A percentile compares a stretch with the other conserved stretches of the same genome.
Evolutionary conservation across 2,113 vertebrate species (phyloP).

Genomic region (Chunga burmeisteri): DNA sequence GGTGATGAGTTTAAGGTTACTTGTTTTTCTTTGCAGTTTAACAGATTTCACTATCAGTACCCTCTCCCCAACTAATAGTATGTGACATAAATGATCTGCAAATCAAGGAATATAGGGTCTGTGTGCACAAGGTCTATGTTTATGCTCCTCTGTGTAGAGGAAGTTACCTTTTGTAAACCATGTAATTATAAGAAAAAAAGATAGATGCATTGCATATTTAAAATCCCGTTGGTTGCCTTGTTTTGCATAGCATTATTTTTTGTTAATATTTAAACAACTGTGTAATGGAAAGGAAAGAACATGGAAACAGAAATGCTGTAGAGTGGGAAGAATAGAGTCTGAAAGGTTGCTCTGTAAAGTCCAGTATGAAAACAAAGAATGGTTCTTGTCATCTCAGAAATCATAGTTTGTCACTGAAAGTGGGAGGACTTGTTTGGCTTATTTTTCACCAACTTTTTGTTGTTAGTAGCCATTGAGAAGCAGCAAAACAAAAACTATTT

Average conservation of each 20-base stretch:
- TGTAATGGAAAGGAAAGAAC: background rate
- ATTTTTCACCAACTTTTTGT: background rate
- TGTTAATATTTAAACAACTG: background rate
- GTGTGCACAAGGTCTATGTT: background rate
- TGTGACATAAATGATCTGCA: background rate
- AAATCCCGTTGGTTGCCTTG: background rate
- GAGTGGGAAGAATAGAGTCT: background rate
- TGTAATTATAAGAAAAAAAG: background rate
- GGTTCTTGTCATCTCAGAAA: background rate
- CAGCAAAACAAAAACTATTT: background rate
- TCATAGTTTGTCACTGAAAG: background rate
- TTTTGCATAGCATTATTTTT: background rate
- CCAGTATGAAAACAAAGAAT: background rate
- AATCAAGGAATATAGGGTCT: background rate
- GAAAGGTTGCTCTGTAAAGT: background rate
- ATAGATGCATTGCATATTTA: background rate
- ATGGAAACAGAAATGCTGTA: background rate
- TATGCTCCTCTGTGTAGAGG: background rate
- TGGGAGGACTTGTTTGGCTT: background rate
- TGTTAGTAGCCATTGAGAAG: background rate
- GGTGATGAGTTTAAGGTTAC: background rate
- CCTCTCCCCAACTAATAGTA: background rate
- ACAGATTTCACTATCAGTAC: background rate
- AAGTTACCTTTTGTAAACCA: background rate
- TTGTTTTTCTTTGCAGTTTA: conserved; percentile 10